Percentiles rank a stretch among this genome's conserved stretches.
These are phyloP conservation scores for Lacerta bilineata DNA, from an alignment of 2,797 vertebrate species.

Conservation along the genomic window DNA sequence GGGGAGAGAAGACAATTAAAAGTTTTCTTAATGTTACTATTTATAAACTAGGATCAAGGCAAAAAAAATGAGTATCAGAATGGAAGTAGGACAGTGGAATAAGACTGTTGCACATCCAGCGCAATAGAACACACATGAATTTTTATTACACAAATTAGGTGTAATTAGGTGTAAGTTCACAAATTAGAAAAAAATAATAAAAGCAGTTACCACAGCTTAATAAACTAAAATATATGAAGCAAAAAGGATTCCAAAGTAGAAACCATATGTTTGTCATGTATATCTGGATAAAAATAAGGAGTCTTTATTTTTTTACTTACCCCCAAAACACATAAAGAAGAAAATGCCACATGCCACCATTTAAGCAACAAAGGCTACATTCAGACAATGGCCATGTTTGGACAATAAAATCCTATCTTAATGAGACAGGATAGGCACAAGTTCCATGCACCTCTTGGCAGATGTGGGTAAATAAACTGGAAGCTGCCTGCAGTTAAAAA, in stretches of 20 bases:
- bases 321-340: slow-evolving; percentile 38
- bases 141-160: slow-evolving; percentile 57
- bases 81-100: slow-evolving; percentile 52
- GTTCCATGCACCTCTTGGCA: not conserved
- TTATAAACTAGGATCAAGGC: slow-evolving; percentile 67
- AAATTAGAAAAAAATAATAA: slow-evolving; percentile 61
- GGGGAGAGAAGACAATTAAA: slow-evolving; percentile 32
- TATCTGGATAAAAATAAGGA: slow-evolving; percentile 1
- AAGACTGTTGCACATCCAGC: slow-evolving; percentile 53
- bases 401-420: too few species aligned
- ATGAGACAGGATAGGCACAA: too few species aligned
- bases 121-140: slow-evolving; percentile 45
- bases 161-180: slow-evolving; percentile 32
- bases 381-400: not conserved
- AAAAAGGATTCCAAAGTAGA: slow-evolving; percentile 51
- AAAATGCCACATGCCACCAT: slow-evolving; percentile 17
- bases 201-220: slow-evolving; percentile 21
- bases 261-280: slow-evolving; percentile 43
- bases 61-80: slow-evolving; percentile 53
- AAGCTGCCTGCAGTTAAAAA: not conserved
- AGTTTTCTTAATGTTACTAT: slow-evolving; percentile 57
- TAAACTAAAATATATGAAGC: not conserved
- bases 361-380: not conserved
- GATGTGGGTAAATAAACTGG: not conserved
- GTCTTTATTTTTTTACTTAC: slow-evolving; percentile 72